These are phyloP conservation scores for Sphaerodactylus townsendi DNA, from an alignment of 2,113 vertebrate genomes.

Conservation along the genomic window DNA sequence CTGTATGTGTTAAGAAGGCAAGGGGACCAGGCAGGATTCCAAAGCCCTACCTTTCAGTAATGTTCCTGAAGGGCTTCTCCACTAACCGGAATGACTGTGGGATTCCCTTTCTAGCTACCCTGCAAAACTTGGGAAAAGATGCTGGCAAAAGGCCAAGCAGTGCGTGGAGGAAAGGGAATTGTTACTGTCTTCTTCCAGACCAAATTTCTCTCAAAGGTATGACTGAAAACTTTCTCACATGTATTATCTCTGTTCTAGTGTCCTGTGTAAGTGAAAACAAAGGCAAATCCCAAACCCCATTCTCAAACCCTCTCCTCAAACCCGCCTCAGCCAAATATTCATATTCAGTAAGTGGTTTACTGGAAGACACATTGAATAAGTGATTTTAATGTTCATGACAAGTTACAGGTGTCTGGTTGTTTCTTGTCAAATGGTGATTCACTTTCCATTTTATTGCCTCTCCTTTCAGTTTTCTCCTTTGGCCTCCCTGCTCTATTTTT, in stretches of 20 bases:
- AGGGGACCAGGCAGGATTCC: not conserved
- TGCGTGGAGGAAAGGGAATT: not conserved
- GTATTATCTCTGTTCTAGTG: constrained; percentile 38
- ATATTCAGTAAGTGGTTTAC: constrained; percentile 52
- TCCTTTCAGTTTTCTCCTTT: not conserved
- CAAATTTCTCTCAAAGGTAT: not conserved
- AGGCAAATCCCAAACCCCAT: constrained; percentile 37
- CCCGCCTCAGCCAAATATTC: constrained; percentile 38
- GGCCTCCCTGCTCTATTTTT: not conserved
- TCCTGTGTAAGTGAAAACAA: constrained; percentile 41
- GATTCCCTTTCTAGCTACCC: not conserved
- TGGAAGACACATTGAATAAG: constrained; percentile 59
- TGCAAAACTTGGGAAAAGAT: not conserved
- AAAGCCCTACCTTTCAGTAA: not conserved
- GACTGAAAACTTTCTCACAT: constrained; percentile 18
- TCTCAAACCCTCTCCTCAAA: not conserved
- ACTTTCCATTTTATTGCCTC: not conserved
- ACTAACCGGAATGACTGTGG: not conserved
- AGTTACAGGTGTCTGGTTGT: constrained; percentile 22
- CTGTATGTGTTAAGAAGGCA: not conserved
- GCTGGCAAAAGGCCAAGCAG: not conserved
- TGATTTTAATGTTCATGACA: constrained; percentile 1
- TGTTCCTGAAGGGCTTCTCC: not conserved
- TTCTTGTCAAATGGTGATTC: not conserved
- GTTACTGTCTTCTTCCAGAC: not conserved